phyloP scores from a whole-genome alignment of 64 coral and sea anemone genomes.

The Montipora foliosa region DNA sequence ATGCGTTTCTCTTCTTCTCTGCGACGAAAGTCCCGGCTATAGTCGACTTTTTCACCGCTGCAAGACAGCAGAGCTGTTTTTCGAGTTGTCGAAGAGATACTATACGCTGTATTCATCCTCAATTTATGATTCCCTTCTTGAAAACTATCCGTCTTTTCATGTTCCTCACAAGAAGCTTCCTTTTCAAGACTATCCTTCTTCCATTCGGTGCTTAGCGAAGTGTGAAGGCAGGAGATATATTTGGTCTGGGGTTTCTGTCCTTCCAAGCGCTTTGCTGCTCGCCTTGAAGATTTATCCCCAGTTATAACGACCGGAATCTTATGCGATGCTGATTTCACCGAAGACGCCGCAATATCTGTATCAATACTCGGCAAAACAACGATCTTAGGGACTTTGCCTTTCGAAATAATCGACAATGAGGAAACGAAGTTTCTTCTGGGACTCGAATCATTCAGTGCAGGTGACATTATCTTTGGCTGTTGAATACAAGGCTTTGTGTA shows the following conservation, averaged over 20 bases:
- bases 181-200: conserved; percentile 30
- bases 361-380: conserved; percentile 43
- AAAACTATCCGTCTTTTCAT: background rate
- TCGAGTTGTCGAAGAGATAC: background rate
- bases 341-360: conserved; percentile 28
- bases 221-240: conserved; percentile 38
- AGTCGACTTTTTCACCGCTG: background rate
- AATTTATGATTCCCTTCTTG: background rate
- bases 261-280: background rate
- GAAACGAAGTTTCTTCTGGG: conserved; percentile 22
- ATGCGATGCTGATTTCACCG: background rate
- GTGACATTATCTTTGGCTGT: conserved; percentile 49
- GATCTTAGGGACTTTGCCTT: conserved; percentile 29
- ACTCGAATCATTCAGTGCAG: background rate
- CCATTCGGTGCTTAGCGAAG: conserved; percentile 53
- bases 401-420: conserved; percentile 23
- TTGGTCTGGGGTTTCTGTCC: background rate
- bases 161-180: background rate
- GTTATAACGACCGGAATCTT: background rate
- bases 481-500: conserved; percentile 11
- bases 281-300: background rate
- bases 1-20: background rate
- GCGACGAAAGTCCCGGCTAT: background rate
- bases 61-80: background rate
- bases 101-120: background rate